Evolutionary conservation across 2,888 invertebrate genomes (phyloP), one percentile per base, ranked within the genome.

Genomic region (Nemapogon koenigi): DNA sequence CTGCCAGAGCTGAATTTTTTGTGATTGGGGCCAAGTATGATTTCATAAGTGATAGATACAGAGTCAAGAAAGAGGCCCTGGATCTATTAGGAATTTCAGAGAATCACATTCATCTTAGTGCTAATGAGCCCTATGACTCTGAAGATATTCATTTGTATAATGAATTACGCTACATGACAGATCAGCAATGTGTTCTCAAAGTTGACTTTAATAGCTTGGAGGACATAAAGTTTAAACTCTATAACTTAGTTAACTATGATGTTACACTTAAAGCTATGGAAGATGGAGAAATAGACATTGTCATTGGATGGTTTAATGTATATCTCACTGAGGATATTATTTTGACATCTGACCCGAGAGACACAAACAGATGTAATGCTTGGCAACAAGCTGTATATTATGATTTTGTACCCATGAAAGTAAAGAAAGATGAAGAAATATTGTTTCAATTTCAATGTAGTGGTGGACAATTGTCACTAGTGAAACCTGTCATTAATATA

Each of bases 301-400:
- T 89, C 31, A 83, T 84, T 36, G 81, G 88, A 25, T 91, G 88
- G 88, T 91, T 91, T 55, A 84, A 87, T 52, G 68, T 91, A 41
- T 67, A 87, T 53, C 67, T 92, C 33, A 83, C 86, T 49, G 83
- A 86, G 6, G 72, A 80, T 26, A 76, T 83, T 19, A 69, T 62
- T 1, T 65, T 91, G 26, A 83, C 85, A 35, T 86, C 87, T 6
- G 78, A 85, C 44, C 87, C 88, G 2, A 67, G 57, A 39, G 62
- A 68, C 17, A 58, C 62, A 4, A 50, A 60, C 2, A 60, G 69
- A 45, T 70, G 78, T 3, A 71, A 80, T 43, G 90, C 90, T 49
- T 92, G 91, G 91, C 90, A 91, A 54, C 89, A 90, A 55, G 89
- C 89, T 4, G 71, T 91, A 26, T 89, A 87, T 56, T 85, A 83